Base-by-base conservation (phyloP, 2,113 vertebrate genomes). In the Xiphophorus couchianus region DNA sequence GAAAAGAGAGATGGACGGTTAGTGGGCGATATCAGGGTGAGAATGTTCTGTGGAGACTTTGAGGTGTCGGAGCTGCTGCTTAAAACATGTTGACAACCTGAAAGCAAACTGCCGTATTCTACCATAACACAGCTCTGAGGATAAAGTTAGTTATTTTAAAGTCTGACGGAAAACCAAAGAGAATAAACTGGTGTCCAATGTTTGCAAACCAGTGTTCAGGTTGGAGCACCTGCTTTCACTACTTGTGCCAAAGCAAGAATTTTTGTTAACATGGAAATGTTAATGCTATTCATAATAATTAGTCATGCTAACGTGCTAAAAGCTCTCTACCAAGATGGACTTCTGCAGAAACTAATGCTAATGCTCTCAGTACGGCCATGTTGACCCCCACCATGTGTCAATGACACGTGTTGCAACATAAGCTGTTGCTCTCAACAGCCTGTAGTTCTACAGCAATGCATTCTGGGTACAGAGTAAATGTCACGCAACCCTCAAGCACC, bases 241-340 rank as follows among this genome's bases (percentile, higher is more conserved):
- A 62, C 58, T 11, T 35, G 60, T 66, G 78, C 83, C 62, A 44
- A 37, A 62, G 1, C 30, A 62, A 25, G 7, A 35, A 71, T 48
- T 71, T 44, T 19, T 35, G 27, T 37, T 35, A 66, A 80, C 80
- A 85, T 28, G 90, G 85, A 89, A 84, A 68, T 69, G 31, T 37
- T 28, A 28, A 28, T 1, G 35, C 35, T 37, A 2, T 11, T 37
- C 10, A 37, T 37, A 37, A 37, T 37, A 37, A 11, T 37, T 37
- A 37, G 10, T 12, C 35, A 37, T 37, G 35, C 35, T 11, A 37
- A 37, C 2, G 10, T 0, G 35, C 35, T 37, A 37, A 37, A 37
- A 37, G 33, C 10, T 10, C 35, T 37, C 3, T 12, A 11, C 35
- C 35, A 37, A 12, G 2, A 37, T 37, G 35, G 35, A 37, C 2